Conservation (phyloP, 2,113 vertebrate genomes). For the Xenotilapia leptura region DNA sequence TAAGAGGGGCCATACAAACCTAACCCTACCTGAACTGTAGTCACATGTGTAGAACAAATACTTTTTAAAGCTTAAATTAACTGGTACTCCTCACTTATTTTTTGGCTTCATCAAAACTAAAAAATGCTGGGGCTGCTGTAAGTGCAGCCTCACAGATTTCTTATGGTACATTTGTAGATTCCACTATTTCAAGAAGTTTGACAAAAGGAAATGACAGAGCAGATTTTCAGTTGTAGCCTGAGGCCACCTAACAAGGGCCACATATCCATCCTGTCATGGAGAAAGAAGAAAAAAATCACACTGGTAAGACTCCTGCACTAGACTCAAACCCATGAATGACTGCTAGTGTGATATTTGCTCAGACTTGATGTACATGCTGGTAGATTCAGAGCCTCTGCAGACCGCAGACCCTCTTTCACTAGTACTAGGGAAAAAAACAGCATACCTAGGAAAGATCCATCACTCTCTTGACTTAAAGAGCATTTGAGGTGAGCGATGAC, state of each 20-base stretch:
- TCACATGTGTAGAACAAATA: accelerated
- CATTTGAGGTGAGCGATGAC: conserved; percentile 22
- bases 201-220: neutral
- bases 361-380: neutral
- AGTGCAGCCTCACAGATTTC: neutral
- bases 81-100: neutral
- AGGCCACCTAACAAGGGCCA: neutral
- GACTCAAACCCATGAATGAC: neutral
- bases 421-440: neutral
- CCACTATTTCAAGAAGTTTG: neutral
- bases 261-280: neutral
- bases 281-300: neutral
- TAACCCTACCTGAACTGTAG: neutral
- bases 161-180: neutral
- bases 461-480: neutral
- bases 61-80: neutral
- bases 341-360: neutral
- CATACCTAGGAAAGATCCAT: neutral
- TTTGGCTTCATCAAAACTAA: neutral
- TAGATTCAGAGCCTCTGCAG: neutral
- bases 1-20: neutral
- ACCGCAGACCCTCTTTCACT: neutral
- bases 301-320: neutral
- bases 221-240: neutral
- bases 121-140: neutral